Evolutionary conservation across 2,888 invertebrate genomes (phyloP), one percentile per base, ranked within the genome.

Genomic region (Eutolmus rufibarbis): DNA sequence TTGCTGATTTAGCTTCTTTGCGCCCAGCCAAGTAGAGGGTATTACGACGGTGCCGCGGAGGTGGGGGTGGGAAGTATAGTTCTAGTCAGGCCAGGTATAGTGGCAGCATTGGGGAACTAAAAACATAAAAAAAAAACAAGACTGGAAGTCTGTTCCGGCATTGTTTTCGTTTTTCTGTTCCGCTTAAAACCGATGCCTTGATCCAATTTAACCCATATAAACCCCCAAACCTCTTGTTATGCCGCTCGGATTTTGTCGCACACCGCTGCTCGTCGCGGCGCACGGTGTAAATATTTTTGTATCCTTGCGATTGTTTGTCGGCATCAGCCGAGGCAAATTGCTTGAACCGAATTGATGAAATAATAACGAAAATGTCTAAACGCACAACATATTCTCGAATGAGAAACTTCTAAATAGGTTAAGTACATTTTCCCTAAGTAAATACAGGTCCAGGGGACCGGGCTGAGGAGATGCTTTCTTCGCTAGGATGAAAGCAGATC

Each of bases 321-420:
- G 82, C 40, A 82, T 57, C 82, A 66, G 57, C 34, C 56, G 37
- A 34, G 37, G 82, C 82, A 82, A 82, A 82, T 82, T 82, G 82
- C 82, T 82, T 82, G 57, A 82, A 66, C 66, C 40, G 37, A 82
- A 82, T 82, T 82, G 82, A 82, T 82, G 82, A 82, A 82, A 82
- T 82, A 82, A 82, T 66, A 82, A 66, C 82, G 66, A 82, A 82
- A 82, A 82, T 66, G 37, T 82, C 57, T 82, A 82, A 82, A 82
- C 82, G 82, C 23, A 51, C 23, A 82, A 40, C 57, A 82, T 82
- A 82, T 57, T 66, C 82, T 66, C 23, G 57, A 19, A 37, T 66
- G 66, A 66, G 66, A 37, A 66, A 66, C 66, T 82, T 66, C 66
- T 82, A 82, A 82, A 82, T 82, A 82, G 82, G 82, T 82, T 82